Conservation (phyloP, 2,797 vertebrate species). For the Eupleurogrammus muticus region DNA sequence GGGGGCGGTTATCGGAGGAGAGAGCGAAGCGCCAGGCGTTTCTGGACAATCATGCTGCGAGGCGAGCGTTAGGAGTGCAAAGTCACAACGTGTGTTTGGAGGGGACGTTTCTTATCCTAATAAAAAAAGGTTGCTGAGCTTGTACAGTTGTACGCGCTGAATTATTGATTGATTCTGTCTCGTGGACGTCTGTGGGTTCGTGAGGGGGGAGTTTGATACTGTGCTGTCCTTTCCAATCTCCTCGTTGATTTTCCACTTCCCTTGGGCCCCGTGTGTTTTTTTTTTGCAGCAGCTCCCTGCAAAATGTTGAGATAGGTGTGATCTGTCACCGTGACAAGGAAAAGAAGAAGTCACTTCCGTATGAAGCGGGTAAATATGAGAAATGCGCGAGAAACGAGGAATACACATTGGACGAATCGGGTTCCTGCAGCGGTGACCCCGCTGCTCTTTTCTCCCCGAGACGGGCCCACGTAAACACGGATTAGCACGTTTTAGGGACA, state of each 20-base stretch:
- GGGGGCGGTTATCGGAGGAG: constrained; percentile 26
- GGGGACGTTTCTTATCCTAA: constrained; percentile 3
- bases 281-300: neutral
- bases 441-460: too few relatives aligned
- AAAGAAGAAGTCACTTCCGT: neutral
- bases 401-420: neutral
- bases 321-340: neutral
- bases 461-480: too few relatives aligned
- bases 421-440: too few relatives aligned
- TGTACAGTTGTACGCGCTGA: neutral
- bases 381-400: neutral
- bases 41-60: neutral
- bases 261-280: neutral
- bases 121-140: neutral
- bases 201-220: neutral
- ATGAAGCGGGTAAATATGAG: neutral
- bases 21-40: neutral
- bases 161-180: neutral
- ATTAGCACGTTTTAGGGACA: too few relatives aligned
- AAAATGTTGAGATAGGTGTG: neutral
- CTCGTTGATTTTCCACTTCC: constrained; percentile 10
- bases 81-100: neutral
- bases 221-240: neutral
- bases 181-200: neutral
- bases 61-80: neutral